Percentiles rank a stretch among this genome's conserved stretches.
phyloP scores from a whole-genome alignment of 2,888 invertebrate genomes.

The Tromatobia lineatoria region DNA sequence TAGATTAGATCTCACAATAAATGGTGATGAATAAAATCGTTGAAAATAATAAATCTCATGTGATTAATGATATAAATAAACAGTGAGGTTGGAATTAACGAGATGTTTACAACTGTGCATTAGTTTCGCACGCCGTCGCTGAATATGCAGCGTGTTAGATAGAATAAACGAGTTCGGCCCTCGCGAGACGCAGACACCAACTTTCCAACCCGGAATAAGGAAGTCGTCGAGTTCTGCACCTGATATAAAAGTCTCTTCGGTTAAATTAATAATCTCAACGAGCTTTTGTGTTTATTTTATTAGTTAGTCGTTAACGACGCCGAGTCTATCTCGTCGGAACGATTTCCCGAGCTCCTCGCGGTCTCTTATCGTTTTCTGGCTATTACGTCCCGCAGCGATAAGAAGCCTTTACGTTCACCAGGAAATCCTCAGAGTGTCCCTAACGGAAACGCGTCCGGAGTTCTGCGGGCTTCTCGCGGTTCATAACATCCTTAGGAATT shows the following conservation, averaged over 20 bases:
- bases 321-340: background rate
- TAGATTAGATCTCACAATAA: too few species aligned
- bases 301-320: slow-evolving; percentile 30
- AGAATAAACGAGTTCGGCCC: slow-evolving; percentile 43
- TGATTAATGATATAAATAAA: too few species aligned
- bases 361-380: slow-evolving; percentile 51
- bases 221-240: slow-evolving; percentile 32
- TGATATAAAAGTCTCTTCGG: slow-evolving; percentile 47
- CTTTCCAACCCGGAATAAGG: slow-evolving; percentile 65
- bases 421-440: slow-evolving; percentile 46
- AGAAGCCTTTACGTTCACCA: slow-evolving; percentile 49
- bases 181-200: slow-evolving; percentile 9
- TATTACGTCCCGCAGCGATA: slow-evolving; percentile 29
- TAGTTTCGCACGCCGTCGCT: slow-evolving; percentile 18
- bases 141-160: slow-evolving; percentile 10
- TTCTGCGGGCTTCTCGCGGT: background rate
- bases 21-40: too few species aligned
- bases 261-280: slow-evolving; percentile 49
- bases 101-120: too few species aligned
- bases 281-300: slow-evolving; percentile 30
- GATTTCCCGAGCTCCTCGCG: slow-evolving; percentile 22
- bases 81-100: too few species aligned
- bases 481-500: slow-evolving; percentile 26
- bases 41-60: too few species aligned
- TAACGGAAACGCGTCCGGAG: slow-evolving; percentile 39